Evolutionary conservation across 92 coral and sea anemone genomes (phyloP).

Genomic region (Siderastrea siderea): DNA sequence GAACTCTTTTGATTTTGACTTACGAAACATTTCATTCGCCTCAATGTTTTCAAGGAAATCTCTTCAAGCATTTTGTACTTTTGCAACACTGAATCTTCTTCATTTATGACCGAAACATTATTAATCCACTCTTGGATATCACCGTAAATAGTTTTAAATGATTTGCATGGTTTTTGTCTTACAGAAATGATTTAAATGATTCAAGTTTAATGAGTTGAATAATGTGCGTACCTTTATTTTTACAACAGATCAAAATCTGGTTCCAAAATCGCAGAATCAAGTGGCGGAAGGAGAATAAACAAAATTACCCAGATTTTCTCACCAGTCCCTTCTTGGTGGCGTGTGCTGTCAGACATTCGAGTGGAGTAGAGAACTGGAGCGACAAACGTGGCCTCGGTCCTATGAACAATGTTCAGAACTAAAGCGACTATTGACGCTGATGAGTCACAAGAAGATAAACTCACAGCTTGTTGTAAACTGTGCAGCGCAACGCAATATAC

Average conservation of each 20-base stretch:
- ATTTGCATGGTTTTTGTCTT: too few relatives aligned
- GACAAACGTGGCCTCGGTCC: not conserved
- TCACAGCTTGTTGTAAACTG: too few relatives aligned
- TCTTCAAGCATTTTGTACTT: too few relatives aligned
- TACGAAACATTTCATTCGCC: too few relatives aligned
- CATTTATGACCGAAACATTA: too few relatives aligned
- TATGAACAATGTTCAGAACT: not conserved
- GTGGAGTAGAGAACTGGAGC: conserved; percentile 9
- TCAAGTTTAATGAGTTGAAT: not conserved
- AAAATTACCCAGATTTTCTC: conserved; percentile 65
- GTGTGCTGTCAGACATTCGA: not conserved
- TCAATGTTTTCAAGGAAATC: too few relatives aligned
- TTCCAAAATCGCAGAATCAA: conserved; percentile 97
- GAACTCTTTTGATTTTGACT: too few relatives aligned
- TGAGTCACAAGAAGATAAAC: not conserved
- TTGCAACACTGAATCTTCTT: too few relatives aligned
- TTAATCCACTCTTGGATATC: too few relatives aligned
- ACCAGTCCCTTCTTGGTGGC: conserved; percentile 33
- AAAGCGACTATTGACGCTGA: not conserved
- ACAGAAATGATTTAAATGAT: too few relatives aligned
- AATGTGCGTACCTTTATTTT: not conserved
- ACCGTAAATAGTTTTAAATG: too few relatives aligned
- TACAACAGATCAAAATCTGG: conserved; percentile 93
- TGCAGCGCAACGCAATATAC: too few relatives aligned
- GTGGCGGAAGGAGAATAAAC: conserved; percentile 96